phyloP scores from a whole-genome alignment of 2,888 invertebrate species.

The Aspidiotus destructor region DNA sequence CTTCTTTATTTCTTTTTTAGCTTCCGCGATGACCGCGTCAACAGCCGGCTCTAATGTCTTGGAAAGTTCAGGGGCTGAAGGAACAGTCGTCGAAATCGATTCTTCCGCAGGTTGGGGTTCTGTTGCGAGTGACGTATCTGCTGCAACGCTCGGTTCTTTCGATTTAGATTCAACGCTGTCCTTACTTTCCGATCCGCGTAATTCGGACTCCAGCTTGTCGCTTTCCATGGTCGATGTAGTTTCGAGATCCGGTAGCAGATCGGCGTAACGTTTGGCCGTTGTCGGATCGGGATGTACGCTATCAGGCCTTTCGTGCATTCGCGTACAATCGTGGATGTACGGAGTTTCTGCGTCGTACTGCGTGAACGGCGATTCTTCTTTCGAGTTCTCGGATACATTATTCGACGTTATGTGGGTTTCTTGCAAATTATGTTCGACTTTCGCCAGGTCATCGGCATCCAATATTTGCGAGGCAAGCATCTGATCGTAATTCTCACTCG shows the following conservation, averaged over 20 bases:
- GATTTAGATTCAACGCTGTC: not conserved
- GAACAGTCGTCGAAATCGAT: conserved; percentile 7
- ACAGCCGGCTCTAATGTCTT: not conserved
- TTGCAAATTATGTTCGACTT: not conserved
- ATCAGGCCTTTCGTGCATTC: conserved; percentile 19
- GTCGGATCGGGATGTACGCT: conserved; percentile 10
- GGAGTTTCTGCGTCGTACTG: conserved; percentile 8
- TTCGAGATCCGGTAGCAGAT: conserved; percentile 14
- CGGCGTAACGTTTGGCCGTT: not conserved
- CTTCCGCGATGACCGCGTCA: conserved; percentile 1
- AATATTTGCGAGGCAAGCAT: not conserved
- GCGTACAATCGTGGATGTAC: conserved; percentile 18
- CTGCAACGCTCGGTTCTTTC: not conserved
- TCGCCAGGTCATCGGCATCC: not conserved
- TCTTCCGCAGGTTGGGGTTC: not conserved
- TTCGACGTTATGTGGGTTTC: not conserved
- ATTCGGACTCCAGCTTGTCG: conserved; percentile 20
- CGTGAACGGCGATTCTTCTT: conserved; percentile 3
- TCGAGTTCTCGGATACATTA: not conserved
- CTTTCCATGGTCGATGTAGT: conserved; percentile 17
- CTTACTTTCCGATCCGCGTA: conserved; percentile 18
- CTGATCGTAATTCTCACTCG: not conserved
- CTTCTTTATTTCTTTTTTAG: conserved; percentile 17
- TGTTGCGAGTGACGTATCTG: not conserved
- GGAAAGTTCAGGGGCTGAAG: not conserved